Evolutionary conservation across 64 coral and sea anemone species (phyloP), one percentile per base, ranked within the genome.

Genomic region (Dendrophyllia cribrosa): DNA sequence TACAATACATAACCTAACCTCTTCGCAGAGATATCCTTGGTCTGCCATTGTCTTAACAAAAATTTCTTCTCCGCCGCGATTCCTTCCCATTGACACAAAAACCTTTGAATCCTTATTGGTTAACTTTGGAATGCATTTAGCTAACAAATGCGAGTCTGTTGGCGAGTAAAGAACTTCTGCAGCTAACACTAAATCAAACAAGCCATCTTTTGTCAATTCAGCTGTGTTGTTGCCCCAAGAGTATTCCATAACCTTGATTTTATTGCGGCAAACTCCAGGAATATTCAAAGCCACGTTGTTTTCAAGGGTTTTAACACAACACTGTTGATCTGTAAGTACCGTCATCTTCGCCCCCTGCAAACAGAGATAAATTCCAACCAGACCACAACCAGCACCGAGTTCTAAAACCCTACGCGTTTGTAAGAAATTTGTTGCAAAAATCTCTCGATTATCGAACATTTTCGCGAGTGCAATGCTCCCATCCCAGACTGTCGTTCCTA

Each of bases 401-500:
- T 99, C 97, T 53, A 96, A 56, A 8, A 96, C 88, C 13, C 76
- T 52, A 66, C 86, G 89, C 0, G 24, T 86, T 43, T 69, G 86
- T 11, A 99, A 44, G 60, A 86, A 85, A 34, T 66, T 64, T 75
- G 10, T 15, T 25, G 91, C 82, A 82, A 94, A 99, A 8, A 76
- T 47, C 0, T 52, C 34, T 78, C 66, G 62, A 70, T 88, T 96
- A 43, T 99, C 97, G 91, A 99, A 94, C 91, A 96, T 99, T 89
- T 99, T 99, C 5, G 97, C 94, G 43, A 99, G 89, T 22, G 94
- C 97, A 44, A 99, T 96, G 58, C 97, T 99, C 11, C 97, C 94
- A 80, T 99, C 97, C 94, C 97, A 96, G 5, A 99, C 97, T 17
- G 97, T 99, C 55, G 91, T 66, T n/a, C 97, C 94, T 15, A 99